Evolutionary conservation across 2,113 vertebrate species (phyloP).

Genomic region (Spheniscus mendiculus): DNA sequence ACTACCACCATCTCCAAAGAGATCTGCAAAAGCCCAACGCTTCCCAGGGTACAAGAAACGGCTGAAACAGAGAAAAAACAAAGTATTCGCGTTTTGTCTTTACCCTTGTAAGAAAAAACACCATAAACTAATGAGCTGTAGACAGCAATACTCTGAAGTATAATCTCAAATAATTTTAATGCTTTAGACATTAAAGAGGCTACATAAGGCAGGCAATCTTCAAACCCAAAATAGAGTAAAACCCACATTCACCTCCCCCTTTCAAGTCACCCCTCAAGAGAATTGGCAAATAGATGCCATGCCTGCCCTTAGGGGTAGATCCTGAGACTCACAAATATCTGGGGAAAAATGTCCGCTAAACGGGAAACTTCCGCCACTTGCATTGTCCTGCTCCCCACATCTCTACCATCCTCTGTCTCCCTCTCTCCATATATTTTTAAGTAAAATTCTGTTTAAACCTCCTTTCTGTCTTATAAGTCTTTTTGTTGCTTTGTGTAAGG

Average conservation of each 20-base stretch:
- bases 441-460: not conserved
- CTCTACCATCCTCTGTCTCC: not conserved
- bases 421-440: not conserved
- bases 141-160: not conserved
- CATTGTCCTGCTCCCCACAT: not conserved
- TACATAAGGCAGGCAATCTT: not conserved
- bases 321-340: not conserved
- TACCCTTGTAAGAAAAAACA: not conserved
- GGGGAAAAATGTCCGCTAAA: not conserved
- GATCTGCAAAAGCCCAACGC: conserved; percentile 76
- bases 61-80: conserved; percentile 64
- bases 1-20: conserved; percentile 67
- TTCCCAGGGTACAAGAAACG: conserved; percentile 92
- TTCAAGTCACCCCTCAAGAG: not conserved
- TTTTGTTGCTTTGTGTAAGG: not conserved
- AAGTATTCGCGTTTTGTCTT: not conserved
- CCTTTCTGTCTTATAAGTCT: not conserved
- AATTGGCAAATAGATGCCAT: not conserved
- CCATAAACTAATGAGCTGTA: not conserved
- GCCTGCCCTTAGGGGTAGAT: not conserved
- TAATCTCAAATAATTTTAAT: not conserved
- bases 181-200: not conserved
- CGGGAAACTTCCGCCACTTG: not conserved
- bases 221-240: not conserved
- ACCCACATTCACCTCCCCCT: not conserved